Conservation (phyloP, 2,888 invertebrate genomes). For the Chaetoderma sp. region DNA sequence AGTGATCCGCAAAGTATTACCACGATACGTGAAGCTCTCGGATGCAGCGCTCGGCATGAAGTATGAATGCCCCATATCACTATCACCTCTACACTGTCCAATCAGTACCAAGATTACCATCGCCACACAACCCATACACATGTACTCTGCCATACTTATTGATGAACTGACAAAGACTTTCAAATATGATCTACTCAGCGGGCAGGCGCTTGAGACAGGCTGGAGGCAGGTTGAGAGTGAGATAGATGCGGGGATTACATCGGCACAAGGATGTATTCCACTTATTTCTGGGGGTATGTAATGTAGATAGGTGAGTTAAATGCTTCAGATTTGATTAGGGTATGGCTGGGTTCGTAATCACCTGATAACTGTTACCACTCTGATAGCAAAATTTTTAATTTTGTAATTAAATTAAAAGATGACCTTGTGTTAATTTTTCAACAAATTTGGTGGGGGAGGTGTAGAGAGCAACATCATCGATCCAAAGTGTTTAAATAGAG, state of each 20-base stretch:
- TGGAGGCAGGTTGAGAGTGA: constrained; percentile 61
- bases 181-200: constrained; percentile 62
- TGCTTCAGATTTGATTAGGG: background rate
- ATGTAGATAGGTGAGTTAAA: background rate
- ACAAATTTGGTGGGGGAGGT: too few species aligned
- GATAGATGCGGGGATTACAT: constrained; percentile 57
- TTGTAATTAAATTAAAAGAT: too few species aligned
- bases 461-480: too few species aligned
- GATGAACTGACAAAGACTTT: constrained; percentile 61
- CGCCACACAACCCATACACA: constrained; percentile 59
- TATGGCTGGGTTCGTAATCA: background rate
- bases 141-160: constrained; percentile 62
- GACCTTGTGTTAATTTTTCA: too few species aligned
- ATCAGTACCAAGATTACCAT: constrained; percentile 61
- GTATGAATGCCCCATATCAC: constrained; percentile 65
- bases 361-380: too few species aligned
- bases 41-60: constrained; percentile 50
- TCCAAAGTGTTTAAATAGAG: too few species aligned
- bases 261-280: constrained; percentile 50
- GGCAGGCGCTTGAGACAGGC: constrained; percentile 48
- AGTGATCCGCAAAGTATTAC: constrained; percentile 57
- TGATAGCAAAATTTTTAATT: too few species aligned
- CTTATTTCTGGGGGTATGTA: constrained; percentile 56
- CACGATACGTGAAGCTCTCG: constrained; percentile 56
- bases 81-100: constrained; percentile 61